Base-by-base conservation (phyloP, 2,888 invertebrate genomes). In the Dynastes maya region DNA sequence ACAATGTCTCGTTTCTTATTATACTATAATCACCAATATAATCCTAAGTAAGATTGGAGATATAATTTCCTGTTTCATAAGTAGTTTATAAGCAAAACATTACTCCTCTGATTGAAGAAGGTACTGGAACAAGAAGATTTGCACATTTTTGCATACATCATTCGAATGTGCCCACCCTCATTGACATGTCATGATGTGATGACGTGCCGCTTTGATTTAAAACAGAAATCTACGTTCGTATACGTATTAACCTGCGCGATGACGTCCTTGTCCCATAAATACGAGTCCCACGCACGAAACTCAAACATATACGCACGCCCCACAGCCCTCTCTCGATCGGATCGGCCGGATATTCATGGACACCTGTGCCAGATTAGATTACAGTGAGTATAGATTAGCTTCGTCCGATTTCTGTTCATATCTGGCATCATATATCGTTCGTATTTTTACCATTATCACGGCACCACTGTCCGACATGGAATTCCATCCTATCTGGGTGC, bases 311-410 rank as follows among this genome's bases (percentile, higher is more conserved):
- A 82, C 82, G 58, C 16, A 72, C 58, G 58, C 72, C 72, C 22
- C 58, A 58, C 55, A 72, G 72, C 58, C 58, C 72, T 22, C 37
- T 61, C 83, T 77, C 80, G 82, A 82, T 82, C 80, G 82, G 81
- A 82, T 82, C 80, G 82, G 72, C 22, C 71, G 83, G 84, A 85
- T 85, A 86, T 85, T 85, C 85, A 84, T 84, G 85, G 85, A 85
- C 86, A 86, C 86, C 86, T 86, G 86, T 85, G 84, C 85, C 83
- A 84, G 86, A 86, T 86, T 86, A 85, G 85, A 86, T 85, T 86
- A 86, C 85, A 80, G 80, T 82, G 82, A 84, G 84, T 58, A 58
- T 84, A 84, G 84, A 84, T 84, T 84, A 84, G 22, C 72, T 72
- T 40, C 82, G 82, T 84, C 84, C 83, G 84, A 84, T 84, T 85